Conservation (phyloP, 2,888 invertebrate genomes). For the Ditula angustiorana region DNA sequence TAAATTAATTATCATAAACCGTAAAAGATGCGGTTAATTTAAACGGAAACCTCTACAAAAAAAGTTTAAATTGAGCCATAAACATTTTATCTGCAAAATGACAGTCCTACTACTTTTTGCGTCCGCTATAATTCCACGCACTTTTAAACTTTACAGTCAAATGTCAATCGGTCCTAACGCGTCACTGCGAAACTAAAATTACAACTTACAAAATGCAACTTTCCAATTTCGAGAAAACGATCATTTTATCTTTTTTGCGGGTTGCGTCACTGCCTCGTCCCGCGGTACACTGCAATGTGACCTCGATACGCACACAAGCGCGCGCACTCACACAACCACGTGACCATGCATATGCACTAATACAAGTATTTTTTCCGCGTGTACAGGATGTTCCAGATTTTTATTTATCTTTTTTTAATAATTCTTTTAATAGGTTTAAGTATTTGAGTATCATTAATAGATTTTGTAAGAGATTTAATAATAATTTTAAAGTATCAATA, state of each 20-base stretch:
- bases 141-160: constrained; percentile 11
- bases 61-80: neutral
- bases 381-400: constrained; percentile 64
- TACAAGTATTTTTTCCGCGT: constrained; percentile 50
- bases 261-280: constrained; percentile 48
- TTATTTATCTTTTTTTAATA: constrained; percentile 46
- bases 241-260: constrained; percentile 32
- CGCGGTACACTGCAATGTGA: constrained; percentile 71
- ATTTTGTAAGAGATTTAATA: no score
- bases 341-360: constrained; percentile 57
- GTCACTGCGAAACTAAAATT: constrained; percentile 24
- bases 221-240: constrained; percentile 40
- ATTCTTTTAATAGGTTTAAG: neutral
- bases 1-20: neutral
- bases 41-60: neutral
- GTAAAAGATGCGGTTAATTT: neutral
- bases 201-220: constrained; percentile 39
- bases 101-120: neutral
- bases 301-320: constrained; percentile 73
- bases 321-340: constrained; percentile 53
- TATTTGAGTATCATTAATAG: neutral
- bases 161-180: constrained; percentile 31
- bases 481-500: no score
- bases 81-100: neutral
- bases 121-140: neutral